Evolutionary conservation across 2,113 vertebrate species (phyloP), one percentile per base, ranked within the genome.

Genomic region (Ammodytes dubius): DNA sequence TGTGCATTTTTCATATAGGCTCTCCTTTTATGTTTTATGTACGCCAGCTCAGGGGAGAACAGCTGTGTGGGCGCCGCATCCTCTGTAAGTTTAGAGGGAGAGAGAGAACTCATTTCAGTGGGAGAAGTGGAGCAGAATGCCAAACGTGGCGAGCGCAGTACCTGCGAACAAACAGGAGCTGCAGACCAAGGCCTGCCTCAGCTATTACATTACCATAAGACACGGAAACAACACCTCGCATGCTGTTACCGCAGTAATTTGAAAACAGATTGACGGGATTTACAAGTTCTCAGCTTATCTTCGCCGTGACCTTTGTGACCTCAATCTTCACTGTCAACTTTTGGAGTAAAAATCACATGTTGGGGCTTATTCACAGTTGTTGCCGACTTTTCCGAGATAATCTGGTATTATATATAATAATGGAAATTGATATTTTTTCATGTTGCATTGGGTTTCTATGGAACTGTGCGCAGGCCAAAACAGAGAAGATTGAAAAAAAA

Each of bases 1-100:
- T 93, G 94, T 95, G 94, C 95, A 95, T 95, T 95, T 96, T 96
- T 95, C 93, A 94, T 94, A 95, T 94, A 94, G 90, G 83, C 91
- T 92, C 77, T 74, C 74, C 93, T 94, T 95, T 95, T 95, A 95
- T 95, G 95, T 94, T 95, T 95, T 94, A 94, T 95, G 92, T 93
- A 92, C 92, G 84, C 82, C 88, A 79, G 92, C 95, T 94, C 95
- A 86, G 83, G 94, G 90, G 94, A 94, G 93, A 95, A 94, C 94
- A 94, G 93, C 91, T 95, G 95, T 94, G 94, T 93, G 93, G 90
- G 91, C 88, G 87, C 93, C 67, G 86, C 91, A 88, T 92, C 91
- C 89, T 95, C 86, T 81, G 88, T 67, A 89, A 94, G 87, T 95
- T 92, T 90, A 84, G 87, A 86, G 78, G 74, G 85, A 86, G 90